A percentile compares a stretch with the other conserved stretches of the same genome.
Evolutionary conservation across 2,797 vertebrate species (phyloP).

Genomic region (Smutsia gigantea): DNA sequence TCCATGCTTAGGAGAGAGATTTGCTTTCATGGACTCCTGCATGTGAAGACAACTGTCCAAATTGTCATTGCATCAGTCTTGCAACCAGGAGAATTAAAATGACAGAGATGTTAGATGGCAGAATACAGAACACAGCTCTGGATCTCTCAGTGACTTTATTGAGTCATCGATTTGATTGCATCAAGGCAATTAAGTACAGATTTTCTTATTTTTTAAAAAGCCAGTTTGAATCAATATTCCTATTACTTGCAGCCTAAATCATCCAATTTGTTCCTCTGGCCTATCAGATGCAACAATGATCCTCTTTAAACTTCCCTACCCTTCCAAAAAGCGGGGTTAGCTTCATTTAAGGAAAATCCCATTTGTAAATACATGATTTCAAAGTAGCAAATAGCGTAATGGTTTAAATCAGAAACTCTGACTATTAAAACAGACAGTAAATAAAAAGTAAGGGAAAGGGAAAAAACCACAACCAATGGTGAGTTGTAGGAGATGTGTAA

Average conservation of each 20-base stretch:
- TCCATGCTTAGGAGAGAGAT: neutral
- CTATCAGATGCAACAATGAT: neutral
- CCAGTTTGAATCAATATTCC: neutral
- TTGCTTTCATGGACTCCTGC: neutral
- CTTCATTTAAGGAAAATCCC: neutral
- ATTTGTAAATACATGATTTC: neutral
- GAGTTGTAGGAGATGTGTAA: neutral
- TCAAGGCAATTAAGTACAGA: neutral
- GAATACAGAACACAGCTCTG: neutral
- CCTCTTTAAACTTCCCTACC: neutral
- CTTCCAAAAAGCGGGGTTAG: neutral
- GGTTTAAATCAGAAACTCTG: neutral
- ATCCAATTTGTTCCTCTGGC: neutral
- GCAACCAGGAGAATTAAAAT: neutral
- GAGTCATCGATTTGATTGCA: neutral
- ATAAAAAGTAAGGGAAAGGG: neutral
- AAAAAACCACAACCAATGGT: neutral
- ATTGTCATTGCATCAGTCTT: neutral
- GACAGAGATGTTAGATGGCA: neutral
- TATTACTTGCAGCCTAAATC: neutral
- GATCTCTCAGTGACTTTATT: neutral
- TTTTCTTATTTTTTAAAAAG: conserved; percentile 31
- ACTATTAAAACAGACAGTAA: neutral
- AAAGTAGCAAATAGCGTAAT: neutral
- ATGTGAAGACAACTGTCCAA: neutral